These are phyloP conservation scores for Agrotis puta DNA, from an alignment of 2,888 invertebrate species.

Conservation along the genomic window DNA sequence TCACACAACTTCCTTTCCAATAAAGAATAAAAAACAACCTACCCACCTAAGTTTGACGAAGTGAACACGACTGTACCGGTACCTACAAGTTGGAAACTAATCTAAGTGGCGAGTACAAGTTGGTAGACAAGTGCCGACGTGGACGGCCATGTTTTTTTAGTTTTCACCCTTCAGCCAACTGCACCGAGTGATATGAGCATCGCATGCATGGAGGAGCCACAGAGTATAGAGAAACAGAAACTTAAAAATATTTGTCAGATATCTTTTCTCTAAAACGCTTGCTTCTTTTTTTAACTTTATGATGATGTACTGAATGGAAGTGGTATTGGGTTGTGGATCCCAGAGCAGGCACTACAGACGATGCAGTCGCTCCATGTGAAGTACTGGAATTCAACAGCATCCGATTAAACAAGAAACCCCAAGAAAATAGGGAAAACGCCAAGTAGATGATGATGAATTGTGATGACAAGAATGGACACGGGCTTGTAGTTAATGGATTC, in stretches of 20 bases:
- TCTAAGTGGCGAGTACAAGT: constrained; percentile 88
- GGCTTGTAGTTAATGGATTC: too few species aligned
- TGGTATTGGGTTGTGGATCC: too few species aligned
- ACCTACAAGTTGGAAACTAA: constrained; percentile 83
- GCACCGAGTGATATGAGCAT: constrained; percentile 87
- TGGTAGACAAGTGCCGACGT: constrained; percentile 87
- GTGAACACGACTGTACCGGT: constrained; percentile 59
- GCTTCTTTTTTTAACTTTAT: not conserved
- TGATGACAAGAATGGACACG: too few species aligned
- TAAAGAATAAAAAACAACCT: constrained; percentile 51
- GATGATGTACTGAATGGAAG: too few species aligned
- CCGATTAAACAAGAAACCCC: too few species aligned
- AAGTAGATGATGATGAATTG: too few species aligned
- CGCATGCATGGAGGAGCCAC: constrained; percentile 83
- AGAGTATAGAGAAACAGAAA: constrained; percentile 70
- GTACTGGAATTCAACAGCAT: too few species aligned
- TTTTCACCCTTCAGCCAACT: constrained; percentile 80
- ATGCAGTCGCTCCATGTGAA: too few species aligned
- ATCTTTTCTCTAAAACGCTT: not conserved
- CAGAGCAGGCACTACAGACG: too few species aligned
- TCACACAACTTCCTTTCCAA: constrained; percentile 39
- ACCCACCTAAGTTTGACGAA: constrained; percentile 30
- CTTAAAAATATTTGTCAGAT: not conserved
- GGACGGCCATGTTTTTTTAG: constrained; percentile 77
- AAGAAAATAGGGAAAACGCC: too few species aligned